phyloP scores from a whole-genome alignment of 2,888 invertebrate genomes.

The Agonopterix subpropinquella region DNA sequence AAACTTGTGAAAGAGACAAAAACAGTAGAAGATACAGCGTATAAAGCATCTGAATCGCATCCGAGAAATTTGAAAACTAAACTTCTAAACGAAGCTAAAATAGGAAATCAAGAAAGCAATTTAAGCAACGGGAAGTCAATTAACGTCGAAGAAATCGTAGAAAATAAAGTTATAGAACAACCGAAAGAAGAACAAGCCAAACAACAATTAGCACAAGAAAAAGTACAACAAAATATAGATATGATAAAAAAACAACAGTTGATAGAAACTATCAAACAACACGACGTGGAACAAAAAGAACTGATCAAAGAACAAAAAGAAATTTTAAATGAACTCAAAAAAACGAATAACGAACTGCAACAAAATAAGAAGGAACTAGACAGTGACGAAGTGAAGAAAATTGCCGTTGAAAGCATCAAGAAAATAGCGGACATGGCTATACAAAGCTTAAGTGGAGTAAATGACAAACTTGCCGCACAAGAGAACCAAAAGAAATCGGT shows the following conservation, averaged over 20 bases:
- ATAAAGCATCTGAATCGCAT: slow-evolving; percentile 44
- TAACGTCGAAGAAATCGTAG: slow-evolving; percentile 20
- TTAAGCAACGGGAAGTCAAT: too few species aligned
- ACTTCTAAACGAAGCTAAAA: slow-evolving; percentile 28
- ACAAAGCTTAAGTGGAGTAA: slow-evolving; percentile 55
- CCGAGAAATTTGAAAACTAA: slow-evolving; percentile 49
- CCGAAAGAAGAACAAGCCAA: slow-evolving; percentile 21
- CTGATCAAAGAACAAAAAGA: slow-evolving; percentile 81
- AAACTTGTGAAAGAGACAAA: slow-evolving; percentile 19
- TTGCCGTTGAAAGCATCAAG: slow-evolving; percentile 69
- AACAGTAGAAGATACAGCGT: slow-evolving; percentile 29
- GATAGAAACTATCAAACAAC: slow-evolving; percentile 79
- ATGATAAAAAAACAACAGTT: slow-evolving; percentile 66
- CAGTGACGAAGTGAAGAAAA: slow-evolving; percentile 61
- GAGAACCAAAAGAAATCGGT: slow-evolving; percentile 28
- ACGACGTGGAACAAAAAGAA: slow-evolving; percentile 80
- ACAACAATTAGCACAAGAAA: slow-evolving; percentile 30
- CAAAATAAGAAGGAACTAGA: slow-evolving; percentile 62
- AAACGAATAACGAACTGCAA: slow-evolving; percentile 68
- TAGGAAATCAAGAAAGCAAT: slow-evolving; percentile 17
- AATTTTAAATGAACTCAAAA: slow-evolving; percentile 76
- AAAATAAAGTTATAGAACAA: slow-evolving; percentile 20
- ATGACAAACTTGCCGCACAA: slow-evolving; percentile 42
- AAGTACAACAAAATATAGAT: slow-evolving; percentile 30
- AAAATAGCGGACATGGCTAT: slow-evolving; percentile 67